Base-by-base conservation (phyloP, 1,140 invertebrate genomes). In the Leptinotarsa texana region DNA sequence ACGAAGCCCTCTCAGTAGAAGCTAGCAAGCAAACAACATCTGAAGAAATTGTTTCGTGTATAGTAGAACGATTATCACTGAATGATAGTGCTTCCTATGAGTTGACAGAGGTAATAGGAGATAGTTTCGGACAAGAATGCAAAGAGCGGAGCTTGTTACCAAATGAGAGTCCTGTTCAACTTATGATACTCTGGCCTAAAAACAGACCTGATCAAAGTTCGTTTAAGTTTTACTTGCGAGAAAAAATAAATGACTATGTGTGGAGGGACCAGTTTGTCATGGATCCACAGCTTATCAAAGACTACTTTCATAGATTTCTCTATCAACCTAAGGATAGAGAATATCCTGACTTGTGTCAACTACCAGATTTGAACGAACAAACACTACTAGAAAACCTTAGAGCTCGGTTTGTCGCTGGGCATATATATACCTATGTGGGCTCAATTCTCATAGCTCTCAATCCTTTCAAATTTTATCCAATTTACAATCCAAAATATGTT, bases 401-500 rank as follows among this genome's bases (percentile, higher is more conserved):
- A 79, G 94, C 93, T 33, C 89, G 96, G 80, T 98, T 98, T 87
- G 90, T 91, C 22, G 94, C 93, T 80, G 94, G 95, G 72, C 95
- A 97, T 85, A 98, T 98, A 81, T 99, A 98, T 85, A 98, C 96
- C 4, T 98, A 98, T 82, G 96, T 98, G 71, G 96, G 96, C 24
- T 97, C 95, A 22, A 99, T 99, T 82, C 87, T 99, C 27, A 98
- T 99, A 81, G 96, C 97, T 63, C 91, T 98, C 51, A 94, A 94
- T 85, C 92, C 93, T n/a, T 94, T 94, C 84, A 93, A 93, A 88
- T 98, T 98, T 85, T 96, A 97, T 86, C 97, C 96, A 5, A 98
- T 98, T 79, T 98, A 98, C 87, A 98, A 98, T 88, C 97, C 96
- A 51, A 98, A 98, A 88, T 98, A 98, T 89, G 96, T 98, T 62